These are phyloP conservation scores for Caracal caracal DNA, from an alignment of 2,113 vertebrate species.

Conservation along the genomic window DNA sequence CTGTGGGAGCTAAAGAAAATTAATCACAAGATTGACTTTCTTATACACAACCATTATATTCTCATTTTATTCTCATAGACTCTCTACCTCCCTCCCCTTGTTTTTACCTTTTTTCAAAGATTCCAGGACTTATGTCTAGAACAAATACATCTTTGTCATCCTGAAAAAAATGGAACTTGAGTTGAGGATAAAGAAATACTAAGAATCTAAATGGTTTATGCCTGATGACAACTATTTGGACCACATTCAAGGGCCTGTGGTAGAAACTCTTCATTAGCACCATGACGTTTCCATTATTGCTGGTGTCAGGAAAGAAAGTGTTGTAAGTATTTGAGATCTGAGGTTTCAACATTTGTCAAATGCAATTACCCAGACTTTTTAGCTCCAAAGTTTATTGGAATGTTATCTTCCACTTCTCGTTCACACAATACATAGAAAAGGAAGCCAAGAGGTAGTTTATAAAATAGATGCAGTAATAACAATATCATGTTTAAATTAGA, in stretches of 20 bases:
- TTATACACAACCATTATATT: not conserved
- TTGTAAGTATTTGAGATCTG: conserved; percentile 52
- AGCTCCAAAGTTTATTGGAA: conserved; percentile 62
- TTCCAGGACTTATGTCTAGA: conserved; percentile 1
- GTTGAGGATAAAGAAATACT: conserved; percentile 46
- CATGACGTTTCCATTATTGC: conserved; percentile 49
- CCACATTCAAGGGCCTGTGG: conserved; percentile 42
- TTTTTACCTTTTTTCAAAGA: conserved; percentile 4
- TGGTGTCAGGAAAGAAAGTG: conserved; percentile 60
- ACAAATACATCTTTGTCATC: conserved; percentile 42
- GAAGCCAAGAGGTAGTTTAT: conserved; percentile 47
- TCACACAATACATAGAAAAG: not conserved
- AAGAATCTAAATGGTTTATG: conserved; percentile 43
- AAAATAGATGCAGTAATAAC: conserved; percentile 78
- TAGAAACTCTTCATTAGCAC: conserved; percentile 65
- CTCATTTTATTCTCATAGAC: not conserved
- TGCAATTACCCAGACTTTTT: conserved; percentile 72
- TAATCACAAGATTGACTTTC: not conserved
- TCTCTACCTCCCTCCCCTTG: not conserved
- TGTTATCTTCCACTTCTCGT: conserved; percentile 65
- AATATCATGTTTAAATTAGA: conserved; percentile 81
- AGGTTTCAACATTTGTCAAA: conserved; percentile 66
- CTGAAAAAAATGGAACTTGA: conserved; percentile 34
- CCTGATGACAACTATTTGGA: conserved; percentile 3
- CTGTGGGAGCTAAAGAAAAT: not conserved